Base-by-base conservation (phyloP, 2,888 invertebrate genomes). In the Drosophila demipolita region DNA sequence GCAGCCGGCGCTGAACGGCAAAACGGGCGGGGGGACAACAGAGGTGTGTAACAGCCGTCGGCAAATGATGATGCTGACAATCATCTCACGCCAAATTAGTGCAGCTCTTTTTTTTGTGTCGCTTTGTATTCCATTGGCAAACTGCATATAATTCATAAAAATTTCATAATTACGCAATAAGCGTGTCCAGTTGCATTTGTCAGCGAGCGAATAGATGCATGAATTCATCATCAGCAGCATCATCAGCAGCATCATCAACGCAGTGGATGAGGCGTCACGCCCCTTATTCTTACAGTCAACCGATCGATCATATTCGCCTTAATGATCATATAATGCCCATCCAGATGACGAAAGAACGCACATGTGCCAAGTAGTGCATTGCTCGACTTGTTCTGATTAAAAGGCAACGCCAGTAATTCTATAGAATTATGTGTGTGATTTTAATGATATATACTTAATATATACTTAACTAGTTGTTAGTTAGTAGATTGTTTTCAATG, bases 41-140 rank as follows among this genome's bases (percentile, higher is more conserved):
- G 40, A 23, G 48, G 17, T 55, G 33, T 55, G 38, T 55, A 52
- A 59, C 71, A 78, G 67, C 67, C 73, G 75, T 54, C 49, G 65
- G 71, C 64, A 63, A 40, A 42, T 57, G 78, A 52, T 71, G 76
- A 72, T 68, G 76, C 69, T 73, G 75, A 80, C 83, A 80, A 88
- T 91, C 90, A 88, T 91, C 90, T 89, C 74, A 91, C 78, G 87
- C 87, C 91, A 90, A 91, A 91, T 91, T 91, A 90, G 91, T 91
- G 87, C 90, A 90, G 70, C 80, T 83, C 79, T 80, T 83, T 76
- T 73, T 75, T 74, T 66, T 57, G 35, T 49, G 15, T 15, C 26
- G 15, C 45, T 15, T 45, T 45, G 23, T 45, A 15, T 45, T 23
- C 15, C 8, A 15, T 7, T 53, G 53, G 42, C 61, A 45, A 61